Evolutionary conservation across 2,797 vertebrate genomes (phyloP), one percentile per base, ranked within the genome.

Genomic region (Sebastes cheni): DNA sequence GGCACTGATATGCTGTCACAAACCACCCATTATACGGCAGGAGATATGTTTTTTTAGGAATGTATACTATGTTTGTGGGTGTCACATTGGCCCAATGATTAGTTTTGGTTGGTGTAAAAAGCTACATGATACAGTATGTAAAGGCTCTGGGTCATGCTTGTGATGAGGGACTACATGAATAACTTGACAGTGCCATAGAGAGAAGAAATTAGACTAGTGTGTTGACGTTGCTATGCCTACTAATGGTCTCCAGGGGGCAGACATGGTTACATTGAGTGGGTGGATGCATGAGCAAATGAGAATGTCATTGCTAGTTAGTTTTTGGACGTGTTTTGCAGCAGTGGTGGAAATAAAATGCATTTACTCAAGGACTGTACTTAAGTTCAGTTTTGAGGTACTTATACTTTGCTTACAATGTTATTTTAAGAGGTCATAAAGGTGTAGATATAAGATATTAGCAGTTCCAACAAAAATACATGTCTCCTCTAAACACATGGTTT

Each of bases 181-280:
- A 67, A 55, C 66, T 27, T 66, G 27, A 69, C 73, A 60, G 25
- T 46, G n/a, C 16, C 46, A 67, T 1, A 20, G 59, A 83, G 27
- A 59, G 61, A 75, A 30, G 62, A 85, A 50, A 75, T 77, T 32
- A 72, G 42, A 81, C 30, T 32, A 29, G 61, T 64, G 54, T 77
- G 73, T 36, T 75, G 76, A 72, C 76, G 68, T 39, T 30, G 20
- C 23, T 22, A 25, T 52, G 72, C 14, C 5, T 78, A 42, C 52
- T 74, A 58, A 50, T 36, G 58, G 69, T 67, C 66, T 89, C 72
- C 59, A 42, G 16, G 16, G 69, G 72, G 32, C 46, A 75, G 65
- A 71, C 34, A 61, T 82, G n/a, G 52, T 77, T 59, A 68, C 55
- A 85, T 0, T 5, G 72, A 78, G 76, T 52, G 29, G 23, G 64